A percentile compares a stretch with the other conserved stretches of the same genome.
Evolutionary conservation across 2,888 invertebrate genomes (phyloP).

Genomic region (Eupeodes luniger): DNA sequence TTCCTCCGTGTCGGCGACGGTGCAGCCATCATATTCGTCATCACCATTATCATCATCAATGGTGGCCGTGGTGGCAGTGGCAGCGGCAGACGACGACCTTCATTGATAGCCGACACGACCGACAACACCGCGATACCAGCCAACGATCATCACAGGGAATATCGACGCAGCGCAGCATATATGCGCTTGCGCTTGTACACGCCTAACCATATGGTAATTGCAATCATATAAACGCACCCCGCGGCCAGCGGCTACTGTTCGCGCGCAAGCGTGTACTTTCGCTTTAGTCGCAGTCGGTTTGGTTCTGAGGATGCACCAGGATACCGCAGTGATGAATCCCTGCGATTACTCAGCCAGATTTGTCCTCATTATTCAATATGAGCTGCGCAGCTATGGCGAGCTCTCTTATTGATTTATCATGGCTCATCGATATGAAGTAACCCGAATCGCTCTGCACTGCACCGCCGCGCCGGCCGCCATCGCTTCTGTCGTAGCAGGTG

Average conservation of each 20-base stretch:
- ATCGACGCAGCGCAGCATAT: conserved; percentile 60
- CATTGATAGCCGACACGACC: conserved; percentile 43
- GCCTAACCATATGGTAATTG: conserved; percentile 76
- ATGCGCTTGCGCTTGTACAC: conserved; percentile 18
- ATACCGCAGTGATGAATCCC: conserved; percentile 69
- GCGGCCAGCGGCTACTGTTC: conserved; percentile 72
- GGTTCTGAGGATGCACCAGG: conserved; percentile 47
- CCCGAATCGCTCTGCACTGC: conserved; percentile 15
- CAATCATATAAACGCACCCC: conserved; percentile 76
- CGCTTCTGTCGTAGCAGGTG: conserved; percentile 24
- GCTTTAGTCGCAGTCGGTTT: neutral
- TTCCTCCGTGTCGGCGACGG: neutral
- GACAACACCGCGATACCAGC: neutral
- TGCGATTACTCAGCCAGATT: conserved; percentile 74
- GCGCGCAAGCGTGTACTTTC: conserved; percentile 15
- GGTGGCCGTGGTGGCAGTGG: neutral
- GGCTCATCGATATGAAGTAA: conserved; percentile 51
- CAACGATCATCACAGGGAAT: conserved; percentile 8
- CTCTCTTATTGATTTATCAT: conserved; percentile 74
- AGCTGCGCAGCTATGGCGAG: conserved; percentile 41
- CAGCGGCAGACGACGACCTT: conserved; percentile 41
- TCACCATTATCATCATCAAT: conserved; percentile 56
- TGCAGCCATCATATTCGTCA: conserved; percentile 62
- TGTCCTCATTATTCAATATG: conserved; percentile 74
- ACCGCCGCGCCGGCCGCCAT: too few relatives aligned